Conservation (phyloP, 2,888 invertebrate genomes). For the Scaptomyza parva region DNA sequence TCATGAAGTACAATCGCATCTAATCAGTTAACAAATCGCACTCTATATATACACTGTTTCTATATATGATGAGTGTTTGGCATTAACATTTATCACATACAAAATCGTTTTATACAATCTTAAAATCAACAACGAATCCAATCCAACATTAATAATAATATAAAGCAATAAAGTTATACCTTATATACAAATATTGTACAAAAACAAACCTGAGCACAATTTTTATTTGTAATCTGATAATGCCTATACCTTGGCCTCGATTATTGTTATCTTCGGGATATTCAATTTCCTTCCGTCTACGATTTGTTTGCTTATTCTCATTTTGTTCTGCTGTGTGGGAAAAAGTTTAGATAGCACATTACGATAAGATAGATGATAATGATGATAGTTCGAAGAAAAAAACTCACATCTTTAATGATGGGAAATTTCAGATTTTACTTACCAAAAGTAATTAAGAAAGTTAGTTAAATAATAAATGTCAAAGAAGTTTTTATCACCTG, state of each 20-base stretch:
- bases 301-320: background rate
- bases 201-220: background rate
- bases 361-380: too few species aligned
- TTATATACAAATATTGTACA: background rate
- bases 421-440: too few species aligned
- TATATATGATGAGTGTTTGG: background rate
- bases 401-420: too few species aligned
- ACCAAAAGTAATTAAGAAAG: too few species aligned
- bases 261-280: background rate
- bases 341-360: too few species aligned
- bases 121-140: background rate
- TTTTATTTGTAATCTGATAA: constrained; percentile 23
- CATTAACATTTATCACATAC: background rate
- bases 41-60: background rate
- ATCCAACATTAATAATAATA: constrained; percentile 2
- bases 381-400: too few species aligned
- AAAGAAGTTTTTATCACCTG: background rate
- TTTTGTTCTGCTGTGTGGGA: background rate
- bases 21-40: constrained; percentile 7
- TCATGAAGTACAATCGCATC: constrained; percentile 45
- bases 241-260: background rate
- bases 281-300: constrained; percentile 1
- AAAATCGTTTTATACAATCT: background rate
- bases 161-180: constrained; percentile 7
- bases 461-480: too few species aligned